Base-by-base conservation (phyloP, 2,113 vertebrate species). In the Herpetotheres cachinnans region DNA sequence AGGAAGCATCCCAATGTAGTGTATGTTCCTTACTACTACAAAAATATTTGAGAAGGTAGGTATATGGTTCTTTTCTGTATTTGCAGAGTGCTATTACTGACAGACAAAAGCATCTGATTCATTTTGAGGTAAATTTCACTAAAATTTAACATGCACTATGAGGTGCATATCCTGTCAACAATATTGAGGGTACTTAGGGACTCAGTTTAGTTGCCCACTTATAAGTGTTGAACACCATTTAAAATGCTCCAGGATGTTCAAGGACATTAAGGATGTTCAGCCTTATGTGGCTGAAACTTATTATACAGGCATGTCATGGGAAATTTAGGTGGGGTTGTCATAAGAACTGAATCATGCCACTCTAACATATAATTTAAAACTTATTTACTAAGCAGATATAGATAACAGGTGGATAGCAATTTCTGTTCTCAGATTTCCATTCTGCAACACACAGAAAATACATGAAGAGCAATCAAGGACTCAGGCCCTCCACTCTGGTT, bases 231-330 rank as follows among this genome's bases (percentile, higher is more conserved):
- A 70, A 55, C 16, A 54, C 8, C 5, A 59, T 54, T 49, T 82
- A 22, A 73, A 91, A 42, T 34, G 15, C 3, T 42, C 25, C 3
- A 8, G 19, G 10, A n/a, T 38, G 1, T 34, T 81, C 16, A 67
- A 67, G 19, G 34, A 16, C n/a, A 3, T 63, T 77, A n/a, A 44
- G 26, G 38, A 63, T 63, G 27, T 29, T 50, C 50, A 88, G 9
- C 3, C 7, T 89, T 62, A 52, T 13, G 34, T 2, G 7, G 10
- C 36, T 63, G 25, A 69, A 90, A 69, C 20, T 40, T 26, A 7
- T 65, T 47, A 38, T 40, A 49, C 16, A 36, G 13, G 14, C 0
- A 0, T 36, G 8, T 49, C 44, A 29, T 40, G 18, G 38, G 38
- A 50, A 40, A 61, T 65, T 38, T 26, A 44, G 15, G 15, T 10